Evolutionary conservation across 2,797 vertebrate genomes (phyloP).

Genomic region (Parambassis ranga): DNA sequence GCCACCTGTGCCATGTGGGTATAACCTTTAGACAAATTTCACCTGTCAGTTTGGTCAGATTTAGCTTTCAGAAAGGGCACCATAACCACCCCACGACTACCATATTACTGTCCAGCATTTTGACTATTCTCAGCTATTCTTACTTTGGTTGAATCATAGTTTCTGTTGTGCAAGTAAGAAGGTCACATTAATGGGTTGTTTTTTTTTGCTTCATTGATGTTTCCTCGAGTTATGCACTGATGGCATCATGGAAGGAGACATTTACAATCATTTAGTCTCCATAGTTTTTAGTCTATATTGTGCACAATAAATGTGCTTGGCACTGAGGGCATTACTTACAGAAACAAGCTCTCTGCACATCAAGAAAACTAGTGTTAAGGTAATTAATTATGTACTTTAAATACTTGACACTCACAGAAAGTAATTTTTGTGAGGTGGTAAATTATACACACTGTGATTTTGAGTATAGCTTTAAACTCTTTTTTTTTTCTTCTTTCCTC

Average conservation of each 20-base stretch:
- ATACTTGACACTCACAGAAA: constrained; percentile 1
- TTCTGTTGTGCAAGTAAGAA: background rate
- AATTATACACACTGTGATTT: constrained; percentile 8
- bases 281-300: constrained; percentile 24
- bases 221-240: constrained; percentile 14
- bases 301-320: constrained; percentile 23
- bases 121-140: too few species aligned
- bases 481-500: background rate
- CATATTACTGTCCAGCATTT: too few species aligned
- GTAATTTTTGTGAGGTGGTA: constrained; percentile 7
- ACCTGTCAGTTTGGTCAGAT: background rate
- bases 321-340: constrained; percentile 43
- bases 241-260: constrained; percentile 64
- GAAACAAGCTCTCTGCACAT: constrained; percentile 12
- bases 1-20: too few species aligned
- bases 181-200: background rate
- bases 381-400: constrained; percentile 41
- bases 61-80: background rate
- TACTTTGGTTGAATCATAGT: background rate
- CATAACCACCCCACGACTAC: background rate
- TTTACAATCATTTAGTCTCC: constrained; percentile 54
- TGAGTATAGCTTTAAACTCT: background rate
- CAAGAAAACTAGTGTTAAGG: constrained; percentile 14
- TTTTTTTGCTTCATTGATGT: background rate
- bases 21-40: too few species aligned